Base-by-base conservation (phyloP, 1,140 invertebrate genomes). In the Drosophila carrolli region DNA sequence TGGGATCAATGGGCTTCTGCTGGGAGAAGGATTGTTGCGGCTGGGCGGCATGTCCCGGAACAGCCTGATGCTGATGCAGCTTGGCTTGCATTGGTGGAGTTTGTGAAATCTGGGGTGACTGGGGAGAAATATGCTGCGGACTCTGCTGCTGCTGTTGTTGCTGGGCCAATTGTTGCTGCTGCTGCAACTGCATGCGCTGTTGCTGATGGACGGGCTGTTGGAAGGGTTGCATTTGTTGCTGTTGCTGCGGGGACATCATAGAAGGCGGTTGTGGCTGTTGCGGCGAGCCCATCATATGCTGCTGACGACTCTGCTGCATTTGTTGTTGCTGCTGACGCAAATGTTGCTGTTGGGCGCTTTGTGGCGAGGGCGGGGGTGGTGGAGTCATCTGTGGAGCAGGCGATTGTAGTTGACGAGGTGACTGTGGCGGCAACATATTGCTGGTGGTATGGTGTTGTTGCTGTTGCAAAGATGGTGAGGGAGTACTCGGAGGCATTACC, bases 321-420 rank as follows among this genome's bases (percentile, higher is more conserved):
- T 79, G 74, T 27, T 77, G 65, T 53, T 83, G 76, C 23, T 79
- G 78, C 27, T 90, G 86, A 0, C 93, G 91, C 48, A 91, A 78
- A 48, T 91, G 81, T 40, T 91, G 89, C 57, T 94, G 92, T 37
- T 94, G 92, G 0, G 93, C 75, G 51, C 75, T 76, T n/a, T 89
- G 90, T 0, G 91, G 90, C 0, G 91, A 89, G 6, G 90, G 90
- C 4, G 90, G 85, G 5, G 91, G 91, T 5, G 91, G 91, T 6
- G 91, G 91, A 8, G 91, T 92, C 90, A 92, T 92, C 63, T 91
- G 91, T 4, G 91, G 86, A n/a, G 91, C 91, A 10, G 91, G 91
- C 3, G 91, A 92, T 48, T 92, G 91, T 27, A 91, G 38, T 51
- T 91, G 90, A 0, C 91, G 78, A 0, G 91, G 91, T 0, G 91